Conservation (phyloP, 2,888 invertebrate species). For the Halictus quadricinctus region DNA sequence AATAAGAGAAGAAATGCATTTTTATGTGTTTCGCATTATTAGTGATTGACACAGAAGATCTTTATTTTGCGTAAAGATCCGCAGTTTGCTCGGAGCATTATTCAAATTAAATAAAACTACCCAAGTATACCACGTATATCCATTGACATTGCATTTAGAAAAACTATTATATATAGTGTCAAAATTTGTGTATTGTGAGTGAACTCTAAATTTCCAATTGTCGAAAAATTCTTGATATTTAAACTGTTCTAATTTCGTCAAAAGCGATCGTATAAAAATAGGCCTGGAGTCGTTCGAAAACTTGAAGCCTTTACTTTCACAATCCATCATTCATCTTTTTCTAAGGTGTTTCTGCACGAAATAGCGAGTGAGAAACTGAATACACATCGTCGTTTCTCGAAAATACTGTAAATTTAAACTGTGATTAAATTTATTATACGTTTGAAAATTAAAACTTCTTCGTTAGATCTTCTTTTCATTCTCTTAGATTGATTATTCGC, state of each 20-base stretch:
- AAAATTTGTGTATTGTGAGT: neutral
- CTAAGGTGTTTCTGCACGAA: neutral
- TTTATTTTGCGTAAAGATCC: neutral
- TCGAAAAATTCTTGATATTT: neutral
- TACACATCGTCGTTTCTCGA: neutral
- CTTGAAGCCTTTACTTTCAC: neutral
- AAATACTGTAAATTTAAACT: neutral
- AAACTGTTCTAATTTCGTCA: neutral
- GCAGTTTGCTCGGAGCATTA: neutral
- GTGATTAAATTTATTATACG: neutral
- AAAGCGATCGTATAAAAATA: neutral
- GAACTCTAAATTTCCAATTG: too few species aligned
- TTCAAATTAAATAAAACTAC: neutral
- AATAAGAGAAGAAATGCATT: neutral
- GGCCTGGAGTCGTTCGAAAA: neutral
- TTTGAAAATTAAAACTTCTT: neutral
- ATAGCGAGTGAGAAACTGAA: neutral
- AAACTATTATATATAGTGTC: neutral
- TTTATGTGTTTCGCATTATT: too few species aligned
- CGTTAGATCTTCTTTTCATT: neutral
- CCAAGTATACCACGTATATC: too few species aligned
- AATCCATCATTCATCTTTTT: constrained; percentile 4
- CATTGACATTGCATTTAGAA: neutral
- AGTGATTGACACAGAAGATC: too few species aligned
- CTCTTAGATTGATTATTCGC: neutral